Base-by-base conservation (phyloP, 2,113 vertebrate species). In the Solea senegalensis region DNA sequence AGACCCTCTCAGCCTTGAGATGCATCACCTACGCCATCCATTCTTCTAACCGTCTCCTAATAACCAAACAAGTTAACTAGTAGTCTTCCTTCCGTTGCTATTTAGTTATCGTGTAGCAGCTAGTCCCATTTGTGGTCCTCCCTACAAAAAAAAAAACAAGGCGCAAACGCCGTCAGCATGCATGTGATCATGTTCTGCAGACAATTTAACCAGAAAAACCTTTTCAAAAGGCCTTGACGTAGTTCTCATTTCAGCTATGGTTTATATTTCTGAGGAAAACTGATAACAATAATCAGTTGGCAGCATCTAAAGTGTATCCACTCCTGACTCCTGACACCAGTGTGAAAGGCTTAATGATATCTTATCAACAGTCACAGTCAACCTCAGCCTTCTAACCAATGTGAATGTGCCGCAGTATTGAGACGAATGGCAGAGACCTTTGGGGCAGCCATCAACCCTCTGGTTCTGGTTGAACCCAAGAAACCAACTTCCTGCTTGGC, bases 141-240 rank as follows among this genome's bases (percentile, higher is more conserved):
- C 6, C 15, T 41, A 27, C 41, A 43, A 43, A 59, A 50, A 5
- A 43, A 62, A 62, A 15, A 3, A 13, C 15, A 39, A 54, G 7
- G 65, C 9, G 11, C 50, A 21, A 21, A 21, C 21, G 21, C 21
- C 21, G 21, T 21, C 21, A 21, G 21, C 51, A 75, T 54, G 13
- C 34, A 15, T 75, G n/a, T 64, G 69, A 71, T 52, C 14, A 1
- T 43, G 48, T 81, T 79, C 70, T 44, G 13, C 39, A 68, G 46
- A 14, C 3, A 68, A 10, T 2, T 8, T 5, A n/a, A 52, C 6
- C 45, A 69, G 28, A 58, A 28, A 52, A 65, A 39, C 4, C 49
- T 56, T 57, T 76, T 74, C 16, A 26, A 26, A 14, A 54, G 49
- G 1, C 0, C 9, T 27, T n/a, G 8, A 56, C 8, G 13, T 12